Percentiles rank a stretch among this genome's conserved stretches.
These are phyloP conservation scores for Leucophora obtusa DNA, from an alignment of 2,888 invertebrate species.

Conservation along the genomic window DNA sequence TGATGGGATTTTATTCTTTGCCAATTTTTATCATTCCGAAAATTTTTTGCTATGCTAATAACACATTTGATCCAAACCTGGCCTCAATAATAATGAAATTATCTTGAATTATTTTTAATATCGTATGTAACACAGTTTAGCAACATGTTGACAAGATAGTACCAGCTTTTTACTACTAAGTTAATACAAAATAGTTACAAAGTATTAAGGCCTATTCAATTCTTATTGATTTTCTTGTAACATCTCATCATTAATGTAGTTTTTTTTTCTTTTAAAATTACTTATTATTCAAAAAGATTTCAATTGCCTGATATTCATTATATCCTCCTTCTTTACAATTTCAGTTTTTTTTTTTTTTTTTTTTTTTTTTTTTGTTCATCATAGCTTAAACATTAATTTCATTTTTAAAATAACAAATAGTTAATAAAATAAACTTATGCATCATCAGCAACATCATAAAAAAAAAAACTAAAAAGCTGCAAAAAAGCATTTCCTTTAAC, in stretches of 20 bases:
- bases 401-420: not conserved
- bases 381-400: conserved; percentile 1
- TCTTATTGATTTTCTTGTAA: not conserved
- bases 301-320: not conserved
- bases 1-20: too few relatives aligned
- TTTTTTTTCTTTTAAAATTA: not conserved
- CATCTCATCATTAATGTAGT: not conserved
- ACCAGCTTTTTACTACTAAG: too few relatives aligned
- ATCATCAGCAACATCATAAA: conserved; percentile 33
- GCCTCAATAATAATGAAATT: too few relatives aligned
- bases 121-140: too few relatives aligned
- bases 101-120: too few relatives aligned
- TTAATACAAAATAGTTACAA: too few relatives aligned
- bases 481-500: conserved; percentile 50
- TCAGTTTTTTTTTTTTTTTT: not conserved
- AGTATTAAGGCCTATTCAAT: too few relatives aligned
- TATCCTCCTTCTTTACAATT: not conserved
- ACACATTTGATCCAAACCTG: too few relatives aligned
- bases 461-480: conserved; percentile 19
- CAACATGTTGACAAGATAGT: too few relatives aligned
- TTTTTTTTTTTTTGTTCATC: not conserved
- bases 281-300: conserved; percentile 1
- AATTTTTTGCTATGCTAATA: too few relatives aligned
- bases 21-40: too few relatives aligned
- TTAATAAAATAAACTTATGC: conserved; percentile 13